Conservation (phyloP, 2,113 vertebrate species). For the Cervus canadensis region DNA sequence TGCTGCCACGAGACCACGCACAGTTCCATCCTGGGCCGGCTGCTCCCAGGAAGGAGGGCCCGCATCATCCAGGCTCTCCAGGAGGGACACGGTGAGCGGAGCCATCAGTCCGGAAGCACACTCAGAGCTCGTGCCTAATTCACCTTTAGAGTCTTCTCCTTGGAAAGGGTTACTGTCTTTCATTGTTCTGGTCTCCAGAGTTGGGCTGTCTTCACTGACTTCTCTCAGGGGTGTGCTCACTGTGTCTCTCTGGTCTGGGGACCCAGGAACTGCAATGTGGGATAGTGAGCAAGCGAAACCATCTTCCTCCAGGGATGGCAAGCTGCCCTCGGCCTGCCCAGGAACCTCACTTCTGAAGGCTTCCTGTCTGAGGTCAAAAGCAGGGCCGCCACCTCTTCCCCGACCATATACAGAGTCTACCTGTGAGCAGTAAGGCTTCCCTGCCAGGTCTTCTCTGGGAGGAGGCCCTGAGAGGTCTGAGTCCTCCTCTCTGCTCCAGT, state of each 20-base stretch:
- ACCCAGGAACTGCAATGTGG: constrained; percentile 24
- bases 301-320: constrained; percentile 39
- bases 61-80: constrained; percentile 56
- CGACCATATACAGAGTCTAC: constrained; percentile 48
- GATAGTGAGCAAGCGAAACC: constrained; percentile 4
- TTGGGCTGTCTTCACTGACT: not conserved
- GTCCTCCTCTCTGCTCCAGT: constrained; percentile 66
- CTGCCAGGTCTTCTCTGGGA: constrained; percentile 64
- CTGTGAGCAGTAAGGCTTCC: constrained; percentile 82
- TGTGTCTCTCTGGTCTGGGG: constrained; percentile 17
- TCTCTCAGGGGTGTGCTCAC: constrained; percentile 43
- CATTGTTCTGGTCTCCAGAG: not conserved
- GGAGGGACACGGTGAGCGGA: constrained; percentile 74
- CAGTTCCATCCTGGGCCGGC: not conserved
- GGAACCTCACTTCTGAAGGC: constrained; percentile 38
- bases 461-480: constrained; percentile 14
- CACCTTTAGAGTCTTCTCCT: constrained; percentile 23
- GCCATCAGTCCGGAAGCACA: constrained; percentile 56
- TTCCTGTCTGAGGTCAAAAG: constrained; percentile 50
- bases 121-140: constrained; percentile 51
- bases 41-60: not conserved
- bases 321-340: not conserved
- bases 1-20: not conserved
- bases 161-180: not conserved
- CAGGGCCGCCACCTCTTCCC: constrained; percentile 18